Evolutionary conservation across 2,797 vertebrate genomes (phyloP).

Genomic region (Manis crassicaudata): DNA sequence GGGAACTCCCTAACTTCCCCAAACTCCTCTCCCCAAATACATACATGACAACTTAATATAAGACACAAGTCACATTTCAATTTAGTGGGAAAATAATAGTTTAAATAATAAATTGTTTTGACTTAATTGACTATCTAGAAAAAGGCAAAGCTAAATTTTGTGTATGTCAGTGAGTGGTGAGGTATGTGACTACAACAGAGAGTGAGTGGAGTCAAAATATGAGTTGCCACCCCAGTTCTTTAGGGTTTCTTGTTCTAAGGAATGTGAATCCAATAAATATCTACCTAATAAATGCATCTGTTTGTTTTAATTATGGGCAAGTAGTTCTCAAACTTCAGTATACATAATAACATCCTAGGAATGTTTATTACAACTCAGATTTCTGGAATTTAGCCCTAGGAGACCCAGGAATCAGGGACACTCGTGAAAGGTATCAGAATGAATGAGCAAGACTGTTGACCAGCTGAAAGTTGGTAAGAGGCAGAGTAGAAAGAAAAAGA

Average conservation of each 20-base stretch:
- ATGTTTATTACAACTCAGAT: neutral
- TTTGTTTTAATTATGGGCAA: neutral
- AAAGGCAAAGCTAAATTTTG: neutral
- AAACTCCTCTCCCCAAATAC: neutral
- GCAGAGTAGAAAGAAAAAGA: neutral
- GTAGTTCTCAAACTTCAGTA: neutral
- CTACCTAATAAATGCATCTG: neutral
- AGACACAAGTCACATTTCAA: neutral
- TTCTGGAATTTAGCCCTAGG: neutral
- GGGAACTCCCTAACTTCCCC: neutral
- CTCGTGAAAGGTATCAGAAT: neutral
- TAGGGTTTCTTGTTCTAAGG: neutral
- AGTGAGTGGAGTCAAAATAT: neutral
- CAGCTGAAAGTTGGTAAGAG: neutral
- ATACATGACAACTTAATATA: neutral
- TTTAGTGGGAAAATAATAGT: neutral
- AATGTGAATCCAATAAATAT: neutral
- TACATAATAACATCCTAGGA: neutral
- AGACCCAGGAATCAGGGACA: neutral
- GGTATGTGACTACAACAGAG: neutral
- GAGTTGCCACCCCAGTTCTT: neutral
- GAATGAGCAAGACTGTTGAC: neutral
- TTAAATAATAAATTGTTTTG: neutral
- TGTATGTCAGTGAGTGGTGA: neutral
- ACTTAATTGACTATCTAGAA: neutral